Percentiles rank a stretch among this genome's conserved stretches.
Conservation (phyloP, 2,113 vertebrate genomes). For the Scophthalmus maximus region DNA sequence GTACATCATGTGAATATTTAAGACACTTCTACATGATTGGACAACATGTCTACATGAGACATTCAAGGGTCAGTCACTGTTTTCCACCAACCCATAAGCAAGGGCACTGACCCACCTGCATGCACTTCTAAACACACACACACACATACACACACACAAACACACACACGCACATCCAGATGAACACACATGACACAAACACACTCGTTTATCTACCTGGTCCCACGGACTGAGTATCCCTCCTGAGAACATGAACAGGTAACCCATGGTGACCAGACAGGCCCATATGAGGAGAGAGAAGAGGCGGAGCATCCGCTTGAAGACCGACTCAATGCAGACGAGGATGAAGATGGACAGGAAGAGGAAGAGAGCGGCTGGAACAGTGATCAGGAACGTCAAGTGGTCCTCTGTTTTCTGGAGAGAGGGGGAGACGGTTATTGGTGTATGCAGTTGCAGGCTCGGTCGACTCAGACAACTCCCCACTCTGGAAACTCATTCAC, state of each 20-base stretch:
- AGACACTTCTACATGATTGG: too few species aligned
- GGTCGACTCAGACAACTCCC: too few species aligned
- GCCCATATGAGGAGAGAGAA: constrained; percentile 97
- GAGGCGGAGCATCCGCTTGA: constrained; percentile 94
- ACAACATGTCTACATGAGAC: too few species aligned
- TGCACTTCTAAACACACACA: too few species aligned
- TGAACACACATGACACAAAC: not conserved
- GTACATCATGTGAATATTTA: too few species aligned
- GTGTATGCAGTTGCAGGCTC: too few species aligned
- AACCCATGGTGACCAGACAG: constrained; percentile 97
- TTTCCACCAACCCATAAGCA: too few species aligned
- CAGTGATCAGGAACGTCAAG: constrained; percentile 95
- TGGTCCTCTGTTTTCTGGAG: constrained; percentile 92
- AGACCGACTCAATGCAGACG: constrained; percentile 94
- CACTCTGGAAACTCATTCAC: too few species aligned
- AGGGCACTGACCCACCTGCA: too few species aligned
- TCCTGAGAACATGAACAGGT: constrained; percentile 98
- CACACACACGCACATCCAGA: not conserved
- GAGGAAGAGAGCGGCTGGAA: constrained; percentile 94
- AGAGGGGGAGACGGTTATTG: constrained; percentile 43
- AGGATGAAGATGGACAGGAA: constrained; percentile 98
- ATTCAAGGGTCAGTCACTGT: too few species aligned
- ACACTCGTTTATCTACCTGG: constrained; percentile 85
- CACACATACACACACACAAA: too few species aligned
- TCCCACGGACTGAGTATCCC: constrained; percentile 97